Evolutionary conservation across 2,113 vertebrate species (phyloP).

Genomic region (Etia nguti): DNA sequence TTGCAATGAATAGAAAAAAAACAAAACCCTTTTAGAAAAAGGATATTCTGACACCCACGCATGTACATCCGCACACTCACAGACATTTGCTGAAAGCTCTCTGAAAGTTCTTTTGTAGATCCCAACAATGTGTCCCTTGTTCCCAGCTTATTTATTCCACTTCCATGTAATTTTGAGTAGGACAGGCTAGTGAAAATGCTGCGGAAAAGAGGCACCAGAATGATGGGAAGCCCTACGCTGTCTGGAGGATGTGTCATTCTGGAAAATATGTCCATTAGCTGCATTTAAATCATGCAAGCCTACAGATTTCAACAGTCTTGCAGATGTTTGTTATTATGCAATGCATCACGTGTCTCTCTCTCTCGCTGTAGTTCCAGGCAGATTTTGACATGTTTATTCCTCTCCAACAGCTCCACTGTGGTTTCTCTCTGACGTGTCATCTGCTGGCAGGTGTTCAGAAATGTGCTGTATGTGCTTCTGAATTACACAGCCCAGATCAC

Average conservation of each 20-base stretch:
- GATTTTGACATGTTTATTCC: conserved; percentile 48
- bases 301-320: conserved; percentile 15
- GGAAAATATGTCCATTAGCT: conserved; percentile 32
- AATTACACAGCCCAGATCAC: conserved; percentile 17
- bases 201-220: not conserved
- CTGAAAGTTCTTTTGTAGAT: conserved; percentile 51
- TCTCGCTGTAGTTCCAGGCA: not conserved
- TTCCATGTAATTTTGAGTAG: conserved; percentile 36
- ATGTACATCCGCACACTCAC: not conserved
- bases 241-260: conserved; percentile 14
- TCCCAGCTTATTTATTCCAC: conserved; percentile 41
- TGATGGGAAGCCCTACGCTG: not conserved
- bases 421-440: conserved; percentile 35
- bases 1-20: not conserved
- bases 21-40: not conserved
- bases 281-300: conserved; percentile 5
- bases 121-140: conserved; percentile 38
- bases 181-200: not conserved
- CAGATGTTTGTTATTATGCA: conserved; percentile 47
- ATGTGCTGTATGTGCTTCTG: conserved; percentile 22
- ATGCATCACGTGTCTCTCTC: not conserved
- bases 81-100: not conserved
- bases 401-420: not conserved
- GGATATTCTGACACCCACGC: not conserved
- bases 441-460: conserved; percentile 42